These are phyloP conservation scores for Diabrotica undecimpunctata DNA, from an alignment of 1,140 invertebrate genomes.

Conservation along the genomic window DNA sequence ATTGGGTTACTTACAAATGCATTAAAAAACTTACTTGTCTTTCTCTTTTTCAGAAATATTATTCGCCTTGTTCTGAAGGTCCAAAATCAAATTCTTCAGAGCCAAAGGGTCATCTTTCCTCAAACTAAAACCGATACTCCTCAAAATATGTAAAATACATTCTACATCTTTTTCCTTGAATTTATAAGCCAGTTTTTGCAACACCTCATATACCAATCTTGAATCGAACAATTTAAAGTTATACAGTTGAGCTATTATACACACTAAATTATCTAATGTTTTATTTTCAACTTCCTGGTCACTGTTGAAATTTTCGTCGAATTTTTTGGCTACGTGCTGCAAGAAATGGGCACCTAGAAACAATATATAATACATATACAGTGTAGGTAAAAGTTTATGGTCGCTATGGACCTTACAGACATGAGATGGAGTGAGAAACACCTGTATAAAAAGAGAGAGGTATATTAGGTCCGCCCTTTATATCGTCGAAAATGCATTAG, in stretches of 20 bases:
- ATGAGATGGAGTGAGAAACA: not conserved
- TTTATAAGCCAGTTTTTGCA: conserved; percentile 58
- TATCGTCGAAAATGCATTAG: too few relatives aligned
- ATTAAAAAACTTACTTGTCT: conserved; percentile 47
- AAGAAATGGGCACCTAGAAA: conserved; percentile 72
- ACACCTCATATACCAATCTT: conserved; percentile 72
- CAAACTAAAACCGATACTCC: conserved; percentile 76
- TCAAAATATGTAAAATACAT: conserved; percentile 75
- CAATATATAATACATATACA: too few relatives aligned
- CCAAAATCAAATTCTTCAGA: conserved; percentile 78
- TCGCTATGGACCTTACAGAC: too few relatives aligned
- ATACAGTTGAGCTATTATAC: conserved; percentile 79
- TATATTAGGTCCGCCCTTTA: too few relatives aligned
- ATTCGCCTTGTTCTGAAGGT: conserved; percentile 67
- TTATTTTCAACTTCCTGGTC: conserved; percentile 67
- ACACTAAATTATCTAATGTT: conserved; percentile 78
- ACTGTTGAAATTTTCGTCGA: conserved; percentile 58
- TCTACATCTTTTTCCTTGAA: conserved; percentile 83
- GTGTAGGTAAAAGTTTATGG: too few relatives aligned
- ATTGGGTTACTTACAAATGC: too few relatives aligned
- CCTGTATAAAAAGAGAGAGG: too few relatives aligned
- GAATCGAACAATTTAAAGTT: conserved; percentile 85
- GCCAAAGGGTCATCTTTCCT: conserved; percentile 82
- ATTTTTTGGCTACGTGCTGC: conserved; percentile 63
- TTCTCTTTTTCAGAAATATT: conserved; percentile 35